A percentile compares a stretch with the other conserved stretches of the same genome.
These are phyloP conservation scores for Anoura caudifer DNA, from an alignment of 2,113 vertebrate genomes.

Conservation along the genomic window DNA sequence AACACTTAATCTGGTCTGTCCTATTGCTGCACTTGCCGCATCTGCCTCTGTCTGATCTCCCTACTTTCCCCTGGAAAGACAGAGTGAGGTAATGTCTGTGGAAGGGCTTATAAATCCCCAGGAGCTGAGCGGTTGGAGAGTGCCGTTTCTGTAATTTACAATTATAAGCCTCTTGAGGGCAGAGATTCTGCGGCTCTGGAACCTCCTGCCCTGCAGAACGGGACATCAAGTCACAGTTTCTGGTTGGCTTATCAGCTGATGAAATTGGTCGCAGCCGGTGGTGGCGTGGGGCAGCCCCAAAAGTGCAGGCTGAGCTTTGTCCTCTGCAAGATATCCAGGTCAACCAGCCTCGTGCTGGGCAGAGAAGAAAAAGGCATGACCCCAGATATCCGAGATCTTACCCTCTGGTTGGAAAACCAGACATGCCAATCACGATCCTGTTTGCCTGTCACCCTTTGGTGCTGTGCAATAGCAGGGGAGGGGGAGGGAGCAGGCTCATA, in stretches of 20 bases:
- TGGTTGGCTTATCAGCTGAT: not conserved
- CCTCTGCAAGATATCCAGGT: not conserved
- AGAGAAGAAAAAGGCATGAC: not conserved
- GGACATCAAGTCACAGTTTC: not conserved
- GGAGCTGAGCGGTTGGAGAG: not conserved
- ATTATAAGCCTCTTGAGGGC: constrained; percentile 56
- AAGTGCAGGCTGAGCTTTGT: not conserved
- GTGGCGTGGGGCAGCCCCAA: not conserved
- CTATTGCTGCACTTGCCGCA: not conserved
- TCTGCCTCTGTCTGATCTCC: constrained; percentile 20
- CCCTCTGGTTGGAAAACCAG: not conserved
- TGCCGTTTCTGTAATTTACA: constrained; percentile 44
- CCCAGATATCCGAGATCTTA: not conserved
- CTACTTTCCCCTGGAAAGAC: constrained; percentile 44
- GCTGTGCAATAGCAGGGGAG: not conserved
- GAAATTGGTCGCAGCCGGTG: not conserved
- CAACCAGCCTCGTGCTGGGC: not conserved
- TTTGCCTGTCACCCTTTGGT: too few relatives aligned
- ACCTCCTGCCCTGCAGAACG: not conserved
- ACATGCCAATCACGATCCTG: not conserved
- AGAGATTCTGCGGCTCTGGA: not conserved
- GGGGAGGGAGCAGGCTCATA: too few relatives aligned
- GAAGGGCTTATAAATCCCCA: constrained; percentile 51
- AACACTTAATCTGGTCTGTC: not conserved
- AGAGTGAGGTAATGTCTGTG: constrained; percentile 70